Conservation (phyloP, 1,140 invertebrate genomes). For the Thaumetopoea pityocampa region DNA sequence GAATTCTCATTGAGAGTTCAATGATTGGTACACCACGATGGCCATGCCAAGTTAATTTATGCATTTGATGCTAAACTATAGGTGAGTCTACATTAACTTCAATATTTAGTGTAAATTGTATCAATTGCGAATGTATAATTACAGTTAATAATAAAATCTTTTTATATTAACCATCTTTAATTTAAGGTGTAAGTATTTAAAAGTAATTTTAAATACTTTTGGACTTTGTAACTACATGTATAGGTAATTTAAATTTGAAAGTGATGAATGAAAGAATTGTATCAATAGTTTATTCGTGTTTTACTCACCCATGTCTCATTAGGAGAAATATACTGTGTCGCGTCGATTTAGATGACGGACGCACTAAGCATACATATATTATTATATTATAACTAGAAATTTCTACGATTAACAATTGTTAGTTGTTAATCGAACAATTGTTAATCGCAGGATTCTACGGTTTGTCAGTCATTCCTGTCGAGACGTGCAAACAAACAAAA, state of each 20-base stretch:
- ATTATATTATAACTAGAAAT: no score
- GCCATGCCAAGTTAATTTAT: slow-evolving; percentile 30
- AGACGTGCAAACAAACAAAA: no score
- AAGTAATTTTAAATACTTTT: slow-evolving; percentile 9
- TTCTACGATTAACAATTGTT: no score
- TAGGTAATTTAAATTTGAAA: neutral
- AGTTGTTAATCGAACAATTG: no score
- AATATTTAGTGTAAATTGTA: slow-evolving; percentile 13
- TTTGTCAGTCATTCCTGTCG: no score
- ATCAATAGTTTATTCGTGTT: no score
- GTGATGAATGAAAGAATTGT: neutral
- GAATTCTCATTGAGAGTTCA: slow-evolving; percentile 26
- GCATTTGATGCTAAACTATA: slow-evolving; percentile 30
- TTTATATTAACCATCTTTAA: slow-evolving; percentile 11
- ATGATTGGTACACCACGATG: slow-evolving; percentile 28
- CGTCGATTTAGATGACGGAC: no score
- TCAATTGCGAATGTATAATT: slow-evolving; percentile 21
- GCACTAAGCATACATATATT: no score
- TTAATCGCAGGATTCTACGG: no score
- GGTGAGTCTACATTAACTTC: slow-evolving; percentile 45
- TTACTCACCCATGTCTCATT: no score
- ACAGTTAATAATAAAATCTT: slow-evolving; percentile 4
- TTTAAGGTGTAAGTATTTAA: slow-evolving; percentile 8
- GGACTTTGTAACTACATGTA: slow-evolving; percentile 35
- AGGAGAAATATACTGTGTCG: no score